Conservation (phyloP, 2,888 invertebrate species). For the Agonopterix subpropinquella region DNA sequence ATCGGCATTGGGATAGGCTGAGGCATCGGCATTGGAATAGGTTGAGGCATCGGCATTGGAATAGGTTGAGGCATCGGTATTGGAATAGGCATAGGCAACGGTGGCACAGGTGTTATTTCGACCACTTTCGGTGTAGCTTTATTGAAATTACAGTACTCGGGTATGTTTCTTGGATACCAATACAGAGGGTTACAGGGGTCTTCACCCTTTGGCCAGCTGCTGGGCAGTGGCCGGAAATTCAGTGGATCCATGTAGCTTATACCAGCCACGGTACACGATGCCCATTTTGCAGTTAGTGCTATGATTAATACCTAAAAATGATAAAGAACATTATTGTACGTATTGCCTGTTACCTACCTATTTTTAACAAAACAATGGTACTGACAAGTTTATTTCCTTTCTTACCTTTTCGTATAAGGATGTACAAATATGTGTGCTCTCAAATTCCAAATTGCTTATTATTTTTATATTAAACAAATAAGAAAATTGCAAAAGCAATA, state of each 20-base stretch:
- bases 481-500: no score
- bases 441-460: no score
- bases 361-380: slow-evolving; percentile 12
- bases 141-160: slow-evolving; percentile 25
- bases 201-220: slow-evolving; percentile 9
- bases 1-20: slow-evolving; percentile 8
- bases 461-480: no score
- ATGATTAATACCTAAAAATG: not conserved
- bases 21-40: slow-evolving; percentile 1
- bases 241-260: slow-evolving; percentile 26
- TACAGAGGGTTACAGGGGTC: slow-evolving; percentile 55
- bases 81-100: slow-evolving; percentile 4
- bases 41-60: not conserved
- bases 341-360: no score
- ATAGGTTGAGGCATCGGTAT: not conserved
- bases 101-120: not conserved
- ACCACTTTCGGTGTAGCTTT: slow-evolving; percentile 1
- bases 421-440: no score
- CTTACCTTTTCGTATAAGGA: no score
- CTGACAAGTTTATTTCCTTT: not conserved
- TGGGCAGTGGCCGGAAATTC: not conserved
- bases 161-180: slow-evolving; percentile 44
- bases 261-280: slow-evolving; percentile 35
- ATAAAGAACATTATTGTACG: not conserved
- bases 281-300: not conserved